Base-by-base conservation (phyloP, 2,888 invertebrate species). In the Eustalomyia histrio region DNA sequence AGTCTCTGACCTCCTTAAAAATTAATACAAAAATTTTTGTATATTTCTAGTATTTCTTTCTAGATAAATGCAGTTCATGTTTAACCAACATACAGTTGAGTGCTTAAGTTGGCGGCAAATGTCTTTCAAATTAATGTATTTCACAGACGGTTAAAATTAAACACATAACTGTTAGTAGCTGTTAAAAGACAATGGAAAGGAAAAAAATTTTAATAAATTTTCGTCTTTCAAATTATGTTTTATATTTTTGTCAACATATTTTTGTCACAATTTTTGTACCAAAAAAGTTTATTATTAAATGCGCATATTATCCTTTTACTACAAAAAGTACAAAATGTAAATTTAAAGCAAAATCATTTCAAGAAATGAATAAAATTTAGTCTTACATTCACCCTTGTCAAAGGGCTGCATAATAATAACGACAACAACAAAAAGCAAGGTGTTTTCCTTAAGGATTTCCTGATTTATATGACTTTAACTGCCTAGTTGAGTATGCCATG, bases 61-160 rank as follows among this genome's bases (percentile, higher is more conserved):
- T 6, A n/a, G 4, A 47, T 14, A 47, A 47, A 47, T n/a, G 43
- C n/a, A 47, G 6, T 47, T n/a, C n/a, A 47, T 47, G n/a, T 43
- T 21, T 3, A 2, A 21, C 21, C 2, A 3, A 21, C 14, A 43
- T 21, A 43, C 39, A 61, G 16, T 18, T 47, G 47, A 50, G 50
- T 63, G 24, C 12, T 24, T 7, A 63, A 16, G 63, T 29, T 63
- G 52, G 64, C 33, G 52, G 35, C 64, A 64, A 64, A 52, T 64
- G 52, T 33, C 50, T 12, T 52, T 64, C 0, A 47, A 63, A 50
- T 50, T 50, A 63, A 63, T 61, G 9, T 24, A 16, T 63, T 47
- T 16, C 17, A 50, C 50, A 50, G 47, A 29, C 12, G n/a, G 4
- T 50, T 63, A 8, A 63, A 63, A 16, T 17, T 50, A 50, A 21